Percentiles rank a stretch among this genome's conserved stretches.
These are phyloP conservation scores for Chrysochloris asiatica DNA, from an alignment of 2,113 vertebrate genomes.

Conservation along the genomic window DNA sequence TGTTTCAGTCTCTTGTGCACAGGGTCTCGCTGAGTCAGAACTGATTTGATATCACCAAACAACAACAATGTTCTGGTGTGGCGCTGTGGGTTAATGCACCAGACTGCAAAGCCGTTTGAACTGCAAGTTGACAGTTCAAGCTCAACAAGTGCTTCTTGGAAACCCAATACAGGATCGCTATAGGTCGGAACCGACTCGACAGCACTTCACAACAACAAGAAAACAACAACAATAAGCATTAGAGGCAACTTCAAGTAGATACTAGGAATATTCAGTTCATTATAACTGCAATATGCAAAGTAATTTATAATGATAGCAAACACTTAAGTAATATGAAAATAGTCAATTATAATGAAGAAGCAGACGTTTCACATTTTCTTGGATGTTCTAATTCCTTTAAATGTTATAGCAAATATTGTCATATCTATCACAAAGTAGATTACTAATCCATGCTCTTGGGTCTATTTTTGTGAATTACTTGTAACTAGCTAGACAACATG, in stretches of 20 bases:
- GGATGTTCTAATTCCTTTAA: background rate
- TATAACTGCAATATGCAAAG: background rate
- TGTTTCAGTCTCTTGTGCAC: too few relatives aligned
- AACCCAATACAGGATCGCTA: too few relatives aligned
- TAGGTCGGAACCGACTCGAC: too few relatives aligned
- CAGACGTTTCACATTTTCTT: background rate
- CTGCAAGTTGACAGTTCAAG: too few relatives aligned
- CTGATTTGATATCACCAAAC: too few relatives aligned
- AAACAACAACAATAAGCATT: too few relatives aligned
- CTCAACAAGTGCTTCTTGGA: too few relatives aligned
- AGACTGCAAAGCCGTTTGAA: too few relatives aligned
- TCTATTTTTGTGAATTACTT: background rate
- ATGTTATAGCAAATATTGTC: background rate
- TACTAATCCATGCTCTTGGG: background rate
- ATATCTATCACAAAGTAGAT: background rate
- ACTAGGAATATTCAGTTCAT: background rate
- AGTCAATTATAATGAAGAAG: background rate
- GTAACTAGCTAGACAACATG: background rate
- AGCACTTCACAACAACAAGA: too few relatives aligned
- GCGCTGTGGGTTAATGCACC: too few relatives aligned
- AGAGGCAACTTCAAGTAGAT: background rate
- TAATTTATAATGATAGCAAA: background rate
- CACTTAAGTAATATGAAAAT: background rate
- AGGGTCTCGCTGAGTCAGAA: too few relatives aligned
- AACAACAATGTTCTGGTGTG: too few relatives aligned